Evolutionary conservation across 2,113 vertebrate genomes (phyloP), one percentile per base, ranked within the genome.

Genomic region (Caracal caracal): DNA sequence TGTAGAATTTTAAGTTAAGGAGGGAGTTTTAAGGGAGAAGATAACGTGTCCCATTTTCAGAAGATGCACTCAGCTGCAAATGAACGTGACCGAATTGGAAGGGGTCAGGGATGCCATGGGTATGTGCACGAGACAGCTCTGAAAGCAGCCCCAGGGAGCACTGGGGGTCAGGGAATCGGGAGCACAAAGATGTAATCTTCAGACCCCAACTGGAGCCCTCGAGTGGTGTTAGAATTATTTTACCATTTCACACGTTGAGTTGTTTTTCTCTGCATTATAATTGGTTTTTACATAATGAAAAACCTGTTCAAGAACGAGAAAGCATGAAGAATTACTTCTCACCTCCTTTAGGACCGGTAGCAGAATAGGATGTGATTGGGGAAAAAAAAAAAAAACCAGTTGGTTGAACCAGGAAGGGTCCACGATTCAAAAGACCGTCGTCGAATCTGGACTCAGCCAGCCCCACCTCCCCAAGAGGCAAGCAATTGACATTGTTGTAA

Each of bases 261-360:
- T 98, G 98, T 93, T 96, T 98, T 98, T 97, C 83, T 98, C 98
- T 97, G 83, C 98, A 97, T 87, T 98, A 95, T 98, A 98, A 98
- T 95, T 98, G 96, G 95, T 94, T 93, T 97, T 98, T 98, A 98
- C 97, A 97, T 96, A 98, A 98, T 97, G 96, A 96, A 94, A 97
- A 98, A 97, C 81, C 89, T 88, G 80, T 88, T 97, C 95, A 73
- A 40, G 96, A 97, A 97, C 98, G 98, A 98, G 97, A 98, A 92
- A 95, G 93, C 94, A 88, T 53, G 59, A 94, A 95, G 89, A 95
- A 47, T 30, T 71, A 95, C 89, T 96, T 97, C 90, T 98, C 83
- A 80, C 24, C 93, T 94, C 80, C 75, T 93, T 43, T 35, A 37
- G 56, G 78, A 65, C 28, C 26, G 40, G 17, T 47, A 83, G 82